Base-by-base conservation (phyloP, 2,888 invertebrate species). In the Luperina testacea region DNA sequence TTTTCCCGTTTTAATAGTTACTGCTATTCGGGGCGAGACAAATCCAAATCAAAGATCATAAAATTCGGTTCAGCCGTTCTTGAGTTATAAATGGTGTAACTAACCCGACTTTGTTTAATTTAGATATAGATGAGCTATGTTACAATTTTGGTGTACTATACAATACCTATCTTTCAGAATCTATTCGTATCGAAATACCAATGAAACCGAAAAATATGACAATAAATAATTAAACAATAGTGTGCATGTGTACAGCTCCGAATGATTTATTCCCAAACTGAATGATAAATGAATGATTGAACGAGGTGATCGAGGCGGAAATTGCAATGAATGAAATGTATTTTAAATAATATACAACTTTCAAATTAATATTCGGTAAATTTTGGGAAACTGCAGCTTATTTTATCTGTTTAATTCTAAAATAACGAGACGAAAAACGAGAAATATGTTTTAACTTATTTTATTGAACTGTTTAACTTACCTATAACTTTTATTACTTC, bases 221-320 rank as follows among this genome's bases (percentile, higher is more conserved):
- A n/a, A 15, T 15, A 70, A 83, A 57, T 53, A 45, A 61, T 81
- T 27, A 9, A 45, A 57, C 11, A 45, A 65, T 2, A 38, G 9
- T 53, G 8, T 53, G 24, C 65, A 59, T 69, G n/a, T 61, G 48
- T 63, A 20, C 70, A 69, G 32, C 61, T 74, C 27, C 42, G 65
- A 78, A 69, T 70, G 57, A 64, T 80, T 78, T 75, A 80, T 82
- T 76, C 53, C 42, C 59, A 82, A 68, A 85, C 84, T 53, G 80
- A 85, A 77, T 83, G 83, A 70, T 82, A 74, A 89, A 87, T 85
- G 85, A 85, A 87, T 86, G 86, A 90, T 85, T 87, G 82, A 87
- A 85, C 80, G 83, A 81, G 38, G n/a, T 64, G 80, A 85, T 57
- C 69, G 79, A 77, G 75, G 72, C 82, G 84, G 88, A 87, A 83